phyloP scores from a whole-genome alignment of 2,113 vertebrate genomes.

The Cariama cristata region DNA sequence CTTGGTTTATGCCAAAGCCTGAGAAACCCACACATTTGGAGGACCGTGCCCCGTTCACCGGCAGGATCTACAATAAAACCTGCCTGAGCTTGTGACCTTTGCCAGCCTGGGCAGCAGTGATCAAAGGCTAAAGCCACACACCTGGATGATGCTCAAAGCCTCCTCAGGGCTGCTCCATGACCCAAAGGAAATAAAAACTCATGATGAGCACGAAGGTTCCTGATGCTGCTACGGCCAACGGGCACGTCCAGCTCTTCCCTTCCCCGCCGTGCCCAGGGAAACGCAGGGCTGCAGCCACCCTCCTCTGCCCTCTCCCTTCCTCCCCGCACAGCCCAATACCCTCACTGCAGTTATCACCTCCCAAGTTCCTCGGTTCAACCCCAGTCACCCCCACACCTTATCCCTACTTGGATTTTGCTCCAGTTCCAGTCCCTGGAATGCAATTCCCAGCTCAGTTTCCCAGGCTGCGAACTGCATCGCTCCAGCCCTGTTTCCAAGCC shows the following conservation, averaged over 20 bases:
- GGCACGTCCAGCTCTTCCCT: background rate
- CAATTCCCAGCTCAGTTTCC: background rate
- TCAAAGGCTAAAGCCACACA: background rate
- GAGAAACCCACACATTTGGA: rapidly evolving
- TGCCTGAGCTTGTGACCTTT: background rate
- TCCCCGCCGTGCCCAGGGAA: background rate
- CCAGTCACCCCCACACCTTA: background rate
- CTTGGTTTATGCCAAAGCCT: background rate
- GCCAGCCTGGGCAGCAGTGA: background rate
- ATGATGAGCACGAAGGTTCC: background rate
- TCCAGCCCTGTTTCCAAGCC: background rate
- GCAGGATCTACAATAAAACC: background rate
- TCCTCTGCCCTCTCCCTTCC: background rate
- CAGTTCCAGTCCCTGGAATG: background rate
- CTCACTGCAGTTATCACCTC: background rate
- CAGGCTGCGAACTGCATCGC: background rate
- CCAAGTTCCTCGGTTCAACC: background rate
- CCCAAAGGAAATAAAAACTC: background rate
- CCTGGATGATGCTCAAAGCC: background rate
- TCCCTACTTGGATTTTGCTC: background rate
- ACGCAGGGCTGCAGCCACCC: background rate
- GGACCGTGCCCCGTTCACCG: rapidly evolving
- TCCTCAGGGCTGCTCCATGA: background rate
- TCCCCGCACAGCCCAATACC: background rate
- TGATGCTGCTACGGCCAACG: background rate